These are phyloP conservation scores for Megalops atlanticus DNA, from an alignment of 2,113 vertebrate genomes.

Conservation along the genomic window DNA sequence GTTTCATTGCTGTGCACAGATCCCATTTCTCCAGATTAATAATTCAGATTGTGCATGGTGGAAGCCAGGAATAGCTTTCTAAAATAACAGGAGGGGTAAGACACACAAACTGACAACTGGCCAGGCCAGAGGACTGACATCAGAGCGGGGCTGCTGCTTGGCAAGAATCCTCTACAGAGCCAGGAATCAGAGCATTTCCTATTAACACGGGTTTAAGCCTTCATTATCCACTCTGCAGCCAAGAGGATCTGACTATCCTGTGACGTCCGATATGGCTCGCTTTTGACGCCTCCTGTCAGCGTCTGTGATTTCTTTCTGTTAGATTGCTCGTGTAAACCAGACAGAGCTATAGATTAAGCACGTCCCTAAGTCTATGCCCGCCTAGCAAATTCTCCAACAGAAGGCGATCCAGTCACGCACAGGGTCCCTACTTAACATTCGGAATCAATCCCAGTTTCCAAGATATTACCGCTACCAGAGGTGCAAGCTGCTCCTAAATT, in stretches of 20 bases:
- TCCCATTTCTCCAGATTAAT: constrained; percentile 66
- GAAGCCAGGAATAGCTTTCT: constrained; percentile 58
- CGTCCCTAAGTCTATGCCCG: constrained; percentile 46
- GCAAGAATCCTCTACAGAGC: constrained; percentile 43
- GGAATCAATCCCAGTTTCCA: constrained; percentile 59
- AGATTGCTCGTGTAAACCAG: constrained; percentile 42
- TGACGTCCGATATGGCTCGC: neutral
- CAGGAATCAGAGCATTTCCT: constrained; percentile 30
- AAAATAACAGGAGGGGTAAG: constrained; percentile 57
- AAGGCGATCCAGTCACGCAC: constrained; percentile 36
- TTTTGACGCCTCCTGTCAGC: constrained; percentile 34
- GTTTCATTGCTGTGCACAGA: constrained; percentile 51
- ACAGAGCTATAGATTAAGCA: constrained; percentile 45
- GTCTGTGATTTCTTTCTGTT: constrained; percentile 33
- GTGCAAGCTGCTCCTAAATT: constrained; percentile 60
- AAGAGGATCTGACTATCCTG: neutral
- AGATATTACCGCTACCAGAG: constrained; percentile 61
- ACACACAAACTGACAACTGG: constrained; percentile 24
- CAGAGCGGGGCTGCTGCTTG: constrained; percentile 22
- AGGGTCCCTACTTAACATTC: constrained; percentile 63
- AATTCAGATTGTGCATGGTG: constrained; percentile 61
- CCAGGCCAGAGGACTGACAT: constrained; percentile 42
- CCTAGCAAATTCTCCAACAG: constrained; percentile 30
- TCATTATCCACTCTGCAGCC: constrained; percentile 20
- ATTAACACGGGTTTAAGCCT: constrained; percentile 34